Evolutionary conservation across 2,113 vertebrate species (phyloP), one percentile per base, ranked within the genome.

Genomic region (Athene cunicularia): DNA sequence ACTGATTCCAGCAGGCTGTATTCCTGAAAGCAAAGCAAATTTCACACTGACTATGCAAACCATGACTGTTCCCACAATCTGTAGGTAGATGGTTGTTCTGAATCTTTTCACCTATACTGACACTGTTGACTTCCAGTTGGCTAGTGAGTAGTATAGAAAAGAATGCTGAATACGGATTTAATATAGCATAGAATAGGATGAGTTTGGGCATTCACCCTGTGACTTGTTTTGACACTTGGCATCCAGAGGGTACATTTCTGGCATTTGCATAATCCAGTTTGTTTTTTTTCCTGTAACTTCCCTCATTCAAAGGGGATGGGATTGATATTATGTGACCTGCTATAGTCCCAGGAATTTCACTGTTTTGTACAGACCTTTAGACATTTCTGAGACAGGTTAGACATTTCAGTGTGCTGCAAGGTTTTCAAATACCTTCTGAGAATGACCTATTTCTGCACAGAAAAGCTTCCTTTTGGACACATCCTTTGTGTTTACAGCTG

Each of bases 401-500:
- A 64, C 88, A 64, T 90, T 90, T 88, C 53, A 56, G 33, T 32
- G 9, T 72, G 19, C 70, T 95, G 35, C 60, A 84, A 68, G 52
- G 22, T 82, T 91, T 95, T 90, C 32, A 68, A 49, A 81, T 52
- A 64, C 30, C 92, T 96, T 82, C 70, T 75, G 58, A 91, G 86
- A 68, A 71, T 63, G 59, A 96, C 56, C 41, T 14, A 43, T 77
- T 95, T 94, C 35, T 88, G 63, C 90, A 27, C 13, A 73, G 72
- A 88, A 88, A 62, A 58, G 3, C 32, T 83, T 92, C 37, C 49
- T 90, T 60, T 83, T 80, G 85, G n/a, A 80, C 41, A 41, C 26
- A 73, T 76, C 45, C n/a, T 50, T 95, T 96, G 68, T 86, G n/a
- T 92, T 92, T 87, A 73, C 47, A 88, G 47, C 75, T 93, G 52